Base-by-base conservation (phyloP, 2,113 vertebrate species). In the Phoenicopterus ruber region DNA sequence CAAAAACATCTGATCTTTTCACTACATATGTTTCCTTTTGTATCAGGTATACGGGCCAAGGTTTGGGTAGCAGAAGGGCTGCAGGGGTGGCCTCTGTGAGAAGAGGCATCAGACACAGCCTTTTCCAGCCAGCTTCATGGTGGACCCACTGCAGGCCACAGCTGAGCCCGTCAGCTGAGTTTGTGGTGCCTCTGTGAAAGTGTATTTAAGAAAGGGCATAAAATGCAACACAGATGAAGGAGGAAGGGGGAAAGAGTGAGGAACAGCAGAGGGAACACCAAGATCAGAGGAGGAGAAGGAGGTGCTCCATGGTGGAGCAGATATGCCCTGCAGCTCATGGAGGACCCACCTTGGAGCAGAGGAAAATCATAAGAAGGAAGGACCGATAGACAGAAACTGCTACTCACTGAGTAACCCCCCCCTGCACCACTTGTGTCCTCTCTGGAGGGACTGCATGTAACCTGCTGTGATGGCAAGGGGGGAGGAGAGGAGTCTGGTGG, bases 381-480 rank as follows among this genome's bases (percentile, higher is more conserved):
- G 11, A 25, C 5, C 1, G 6, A 40, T 0, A 18, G 15, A 59
- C 2, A 67, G 12, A 73, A 92, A 44, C 13, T 38, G 6, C 7
- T 62, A 5, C 0, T 1, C 44, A 11, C 2, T 42, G 22, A 29
- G 2, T n/a, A 50, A 13, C 4, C 8, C 55, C 0, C 2, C 10
- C 5, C 32, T 22, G 13, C 13, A 38, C 9, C 32, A 19, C 7
- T 21, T 17, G 1, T 58, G 46, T 22, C 15, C 28, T 70, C n/a
- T 66, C 11, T 78, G 55, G 49, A 46, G 13, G 4, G 8, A 36
- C 7, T 5, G 50, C 73, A 54, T 40, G 2, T 32, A 49, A 49
- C 26, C 31, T 82, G 25, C 28, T 78, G 8, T 44, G 46, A 58
- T 36, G 11, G 10, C 5, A 70, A 44, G 7, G 2, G 0, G 7